Evolutionary conservation across 1,140 invertebrate genomes (phyloP), one percentile per base, ranked within the genome.

Genomic region (Latrodectus geometricus): DNA sequence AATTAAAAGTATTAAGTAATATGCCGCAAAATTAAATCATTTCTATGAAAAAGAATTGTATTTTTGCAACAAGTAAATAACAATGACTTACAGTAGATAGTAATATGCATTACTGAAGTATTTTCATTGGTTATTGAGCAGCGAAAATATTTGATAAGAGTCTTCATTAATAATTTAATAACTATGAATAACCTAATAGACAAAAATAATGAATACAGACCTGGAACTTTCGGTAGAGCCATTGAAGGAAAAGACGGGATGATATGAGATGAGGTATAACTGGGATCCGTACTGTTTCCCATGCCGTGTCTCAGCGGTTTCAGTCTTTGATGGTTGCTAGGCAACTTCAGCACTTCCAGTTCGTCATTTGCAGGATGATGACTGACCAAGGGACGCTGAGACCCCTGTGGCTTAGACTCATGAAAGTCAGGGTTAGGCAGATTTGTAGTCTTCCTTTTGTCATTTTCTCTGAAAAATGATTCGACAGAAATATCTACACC

Each of bases 141-240:
- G 5, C n/a, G 52, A 20, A 61, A 61, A 15, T 61, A 9, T 9
- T 61, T 15, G 56, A 15, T 61, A 9, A 15, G n/a, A 61, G 3
- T 3, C 35, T 35, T 61, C n/a, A 61, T 61, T 11, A 15, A 61
- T n/a, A 61, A 61, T 61, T 4, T n/a, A 61, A n/a, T 15, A 9
- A 61, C 4, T 15, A 61, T 61, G 12, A 61, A 61, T 61, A 12
- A 5, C 12, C 56, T 8, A 15, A 15, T 61, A 4, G 4, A 15
- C 4, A 61, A 12, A 15, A 15, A 0, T 61, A 61, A 61, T 61
- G 8, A 15, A 17, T 17, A 52, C 20, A 8, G 52, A 76, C 74
- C 52, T 61, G 74, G 74, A 61, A 76, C 74, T 23, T 76, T n/a
- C 12, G 52, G 74, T 61, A 23, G 74, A 21, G n/a, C 11, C 15